Conservation (phyloP, 2,113 vertebrate species). For the human region GRCh38 chr22:48257501-48258000, state of each 20-base stretch:
- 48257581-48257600: not conserved
- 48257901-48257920: conserved; percentile 50
- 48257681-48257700: accelerated
- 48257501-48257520: accelerated
- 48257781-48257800: not conserved
- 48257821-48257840: not conserved
- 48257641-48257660: accelerated
- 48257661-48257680: accelerated
- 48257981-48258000: conserved; percentile 67
- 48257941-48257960: not conserved
- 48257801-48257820: not conserved
- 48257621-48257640: not conserved
- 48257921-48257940: conserved; percentile 45
- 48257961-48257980: conserved; percentile 64
- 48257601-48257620: accelerated
- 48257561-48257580: not conserved
- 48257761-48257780: accelerated
- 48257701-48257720: not conserved
- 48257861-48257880: not conserved
- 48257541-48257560: accelerated
- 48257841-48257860: not conserved
- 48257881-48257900: not conserved
- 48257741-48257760: accelerated
- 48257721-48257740: not conserved
- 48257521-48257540: accelerated